Evolutionary conservation across 2,797 vertebrate genomes (phyloP).

Genomic region (Echiichthys vipera): DNA sequence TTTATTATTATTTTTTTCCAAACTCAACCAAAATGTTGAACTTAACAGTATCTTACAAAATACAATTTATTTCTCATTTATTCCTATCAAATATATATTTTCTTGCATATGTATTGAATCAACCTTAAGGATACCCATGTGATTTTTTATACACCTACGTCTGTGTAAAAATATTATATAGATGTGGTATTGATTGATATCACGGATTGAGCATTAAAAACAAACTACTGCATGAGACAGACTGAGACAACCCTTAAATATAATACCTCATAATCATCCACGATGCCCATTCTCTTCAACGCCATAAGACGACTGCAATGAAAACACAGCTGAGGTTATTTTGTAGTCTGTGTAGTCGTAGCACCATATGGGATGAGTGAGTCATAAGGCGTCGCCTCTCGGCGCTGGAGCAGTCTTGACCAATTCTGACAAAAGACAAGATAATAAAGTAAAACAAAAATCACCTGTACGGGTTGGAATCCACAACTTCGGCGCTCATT

Average conservation of each 20-base stretch:
- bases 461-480: slow-evolving; percentile 98
- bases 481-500: slow-evolving; percentile 96
- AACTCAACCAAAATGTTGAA: no score
- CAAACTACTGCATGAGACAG: no score
- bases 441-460: background rate
- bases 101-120: no score
- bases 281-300: slow-evolving; percentile 98
- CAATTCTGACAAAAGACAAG: background rate
- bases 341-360: slow-evolving; percentile 3
- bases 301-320: slow-evolving; percentile 94
- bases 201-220: background rate
- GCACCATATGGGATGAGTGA: slow-evolving; percentile 51
- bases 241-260: background rate
- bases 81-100: no score
- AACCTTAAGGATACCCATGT: background rate
- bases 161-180: no score
- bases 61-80: no score
- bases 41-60: no score
- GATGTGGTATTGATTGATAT: background rate
- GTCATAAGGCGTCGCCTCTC: slow-evolving; percentile 61
- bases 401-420: no score
- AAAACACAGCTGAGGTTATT: slow-evolving; percentile 55
- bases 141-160: background rate
- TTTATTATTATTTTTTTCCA: no score
- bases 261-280: slow-evolving; percentile 95